phyloP scores from a whole-genome alignment of 2,888 invertebrate genomes.

The Scotopteryx bipunctaria region DNA sequence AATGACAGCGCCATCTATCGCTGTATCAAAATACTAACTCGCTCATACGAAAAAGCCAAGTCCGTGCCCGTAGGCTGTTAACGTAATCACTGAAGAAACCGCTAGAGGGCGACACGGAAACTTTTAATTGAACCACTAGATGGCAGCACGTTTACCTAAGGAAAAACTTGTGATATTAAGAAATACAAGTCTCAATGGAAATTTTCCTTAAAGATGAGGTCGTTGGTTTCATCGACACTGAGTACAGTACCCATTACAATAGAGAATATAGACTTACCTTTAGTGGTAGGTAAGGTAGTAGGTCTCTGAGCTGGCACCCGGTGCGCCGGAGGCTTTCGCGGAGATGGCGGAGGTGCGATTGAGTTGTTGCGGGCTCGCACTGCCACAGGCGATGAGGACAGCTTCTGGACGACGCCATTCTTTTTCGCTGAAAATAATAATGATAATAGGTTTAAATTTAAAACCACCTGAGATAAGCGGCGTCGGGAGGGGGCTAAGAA shows the following conservation, averaged over 20 bases:
- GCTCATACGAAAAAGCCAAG: background rate
- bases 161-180: too few species aligned
- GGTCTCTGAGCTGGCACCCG: conserved; percentile 70
- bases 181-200: too few species aligned
- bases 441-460: too few species aligned
- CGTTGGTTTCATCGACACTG: background rate
- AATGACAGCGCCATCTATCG: conserved; percentile 13
- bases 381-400: conserved; percentile 73
- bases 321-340: conserved; percentile 69
- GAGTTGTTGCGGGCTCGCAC: conserved; percentile 71
- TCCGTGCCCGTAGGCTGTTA: background rate
- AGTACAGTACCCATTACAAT: too few species aligned
- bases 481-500: too few species aligned
- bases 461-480: too few species aligned
- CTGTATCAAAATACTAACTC: background rate
- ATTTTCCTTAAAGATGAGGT: too few species aligned
- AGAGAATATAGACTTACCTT: conserved; percentile 53
- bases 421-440: conserved; percentile 68
- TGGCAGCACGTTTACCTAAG: conserved; percentile 3
- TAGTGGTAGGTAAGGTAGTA: conserved; percentile 69
- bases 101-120: conserved; percentile 34
- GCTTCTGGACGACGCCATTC: conserved; percentile 76
- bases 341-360: conserved; percentile 69
- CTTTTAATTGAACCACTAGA: background rate
- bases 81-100: background rate